phyloP scores from a whole-genome alignment of 2,888 invertebrate species.

The Aspidapion aeneum region DNA sequence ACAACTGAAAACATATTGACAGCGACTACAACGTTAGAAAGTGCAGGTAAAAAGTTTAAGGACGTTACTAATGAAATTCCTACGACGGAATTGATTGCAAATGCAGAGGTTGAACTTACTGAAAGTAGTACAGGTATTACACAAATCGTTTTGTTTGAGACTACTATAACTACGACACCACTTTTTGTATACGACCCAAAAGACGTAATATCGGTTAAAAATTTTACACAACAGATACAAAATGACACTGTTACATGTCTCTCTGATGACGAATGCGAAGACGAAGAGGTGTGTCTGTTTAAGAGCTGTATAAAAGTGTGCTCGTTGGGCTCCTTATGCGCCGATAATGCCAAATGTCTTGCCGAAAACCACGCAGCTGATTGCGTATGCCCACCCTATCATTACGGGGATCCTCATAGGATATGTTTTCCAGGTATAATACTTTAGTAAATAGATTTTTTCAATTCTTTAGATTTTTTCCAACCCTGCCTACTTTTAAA shows the following conservation, averaged over 20 bases:
- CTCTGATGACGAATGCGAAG: constrained; percentile 60
- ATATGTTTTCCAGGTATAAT: constrained; percentile 61
- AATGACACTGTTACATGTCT: constrained; percentile 55
- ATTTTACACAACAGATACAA: constrained; percentile 44
- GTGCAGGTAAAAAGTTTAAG: no score
- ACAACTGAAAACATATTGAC: no score
- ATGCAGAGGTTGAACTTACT: neutral
- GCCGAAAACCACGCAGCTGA: constrained; percentile 60
- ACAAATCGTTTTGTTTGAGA: neutral
- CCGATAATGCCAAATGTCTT: constrained; percentile 58
- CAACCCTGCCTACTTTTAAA: no score
- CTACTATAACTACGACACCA: constrained; percentile 10
- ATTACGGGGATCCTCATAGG: constrained; percentile 54
- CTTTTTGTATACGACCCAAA: constrained; percentile 7
- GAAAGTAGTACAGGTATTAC: neutral
- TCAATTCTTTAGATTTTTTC: no score
- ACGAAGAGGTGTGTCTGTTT: constrained; percentile 59
- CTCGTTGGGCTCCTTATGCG: constrained; percentile 52
- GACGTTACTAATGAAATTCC: no score
- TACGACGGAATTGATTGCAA: no score
- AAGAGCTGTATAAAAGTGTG: constrained; percentile 65
- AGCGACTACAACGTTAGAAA: no score
- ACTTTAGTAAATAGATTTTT: constrained; percentile 1
- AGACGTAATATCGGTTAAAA: constrained; percentile 38
- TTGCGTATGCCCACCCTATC: constrained; percentile 58